phyloP scores from a whole-genome alignment of 1,140 invertebrate species.

The Euwallacea similis region DNA sequence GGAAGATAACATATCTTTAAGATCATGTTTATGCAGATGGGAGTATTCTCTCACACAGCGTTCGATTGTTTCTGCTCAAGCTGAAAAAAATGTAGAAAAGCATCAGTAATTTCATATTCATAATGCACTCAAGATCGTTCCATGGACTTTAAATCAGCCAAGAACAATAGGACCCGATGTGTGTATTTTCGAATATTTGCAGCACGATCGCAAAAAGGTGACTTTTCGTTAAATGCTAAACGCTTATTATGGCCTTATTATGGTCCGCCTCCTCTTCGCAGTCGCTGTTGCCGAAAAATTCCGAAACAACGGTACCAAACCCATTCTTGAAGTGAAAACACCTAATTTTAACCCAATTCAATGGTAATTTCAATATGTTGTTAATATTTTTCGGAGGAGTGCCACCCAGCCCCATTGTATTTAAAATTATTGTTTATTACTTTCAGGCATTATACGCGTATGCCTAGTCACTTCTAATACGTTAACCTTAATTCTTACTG shows the following conservation, averaged over 20 bases:
- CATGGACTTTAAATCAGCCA: not conserved
- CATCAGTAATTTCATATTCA: slow-evolving; percentile 27
- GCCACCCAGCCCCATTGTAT: slow-evolving; percentile 26
- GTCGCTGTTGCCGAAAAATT: slow-evolving; percentile 2
- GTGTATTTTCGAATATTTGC: not conserved
- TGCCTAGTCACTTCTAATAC: slow-evolving; percentile 13
- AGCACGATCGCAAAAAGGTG: not conserved
- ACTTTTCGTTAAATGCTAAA: too few relatives aligned
- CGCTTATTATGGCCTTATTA: too few relatives aligned
- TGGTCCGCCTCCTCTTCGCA: not conserved
- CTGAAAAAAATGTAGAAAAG: slow-evolving; percentile 24
- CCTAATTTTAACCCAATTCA: slow-evolving; percentile 27
- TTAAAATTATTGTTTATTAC: slow-evolving; percentile 29
- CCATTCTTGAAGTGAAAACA: slow-evolving; percentile 23
- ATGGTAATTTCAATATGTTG: slow-evolving; percentile 27
- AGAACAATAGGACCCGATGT: not conserved
- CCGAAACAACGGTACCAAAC: slow-evolving; percentile 13
- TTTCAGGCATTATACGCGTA: slow-evolving; percentile 10
- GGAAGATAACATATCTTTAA: slow-evolving; percentile 27
- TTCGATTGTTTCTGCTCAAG: slow-evolving; percentile 18
- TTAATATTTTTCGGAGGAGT: slow-evolving; percentile 24
- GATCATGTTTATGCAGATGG: slow-evolving; percentile 28
- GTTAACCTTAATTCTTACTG: slow-evolving; percentile 16
- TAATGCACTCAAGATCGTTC: slow-evolving; percentile 6
- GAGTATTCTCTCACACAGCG: slow-evolving; percentile 1